phyloP scores from a whole-genome alignment of 2,797 vertebrate species.

The Paramormyrops hopkinsi region DNA sequence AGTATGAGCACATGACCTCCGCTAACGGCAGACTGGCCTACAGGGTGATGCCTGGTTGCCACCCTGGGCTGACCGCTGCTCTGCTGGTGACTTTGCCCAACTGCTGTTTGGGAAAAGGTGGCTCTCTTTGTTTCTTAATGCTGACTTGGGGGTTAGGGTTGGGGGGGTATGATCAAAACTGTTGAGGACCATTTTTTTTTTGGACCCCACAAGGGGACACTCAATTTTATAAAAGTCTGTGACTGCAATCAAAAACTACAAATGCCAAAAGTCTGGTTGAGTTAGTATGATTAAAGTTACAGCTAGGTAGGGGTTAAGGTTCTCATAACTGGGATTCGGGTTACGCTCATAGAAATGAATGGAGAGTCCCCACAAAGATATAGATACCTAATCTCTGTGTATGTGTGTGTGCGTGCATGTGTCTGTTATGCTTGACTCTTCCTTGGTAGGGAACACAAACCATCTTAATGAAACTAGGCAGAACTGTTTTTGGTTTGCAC shows the following conservation, averaged over 20 bases:
- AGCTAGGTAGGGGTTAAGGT: neutral
- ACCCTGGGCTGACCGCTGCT: neutral
- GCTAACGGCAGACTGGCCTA: neutral
- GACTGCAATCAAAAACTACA: neutral
- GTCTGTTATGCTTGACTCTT: neutral
- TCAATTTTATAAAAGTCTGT: neutral
- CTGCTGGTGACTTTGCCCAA: neutral
- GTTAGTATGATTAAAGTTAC: neutral
- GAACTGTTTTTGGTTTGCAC: neutral
- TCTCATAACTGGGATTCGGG: neutral
- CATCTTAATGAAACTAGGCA: neutral
- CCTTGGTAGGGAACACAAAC: neutral
- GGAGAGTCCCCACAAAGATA: neutral
- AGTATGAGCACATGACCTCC: neutral
- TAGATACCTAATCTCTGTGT: neutral
- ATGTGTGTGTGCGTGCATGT: neutral
- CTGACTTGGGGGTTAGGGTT: neutral
- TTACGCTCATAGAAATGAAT: neutral
- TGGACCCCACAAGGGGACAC: neutral
- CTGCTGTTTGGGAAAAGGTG: neutral
- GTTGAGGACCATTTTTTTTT: neutral
- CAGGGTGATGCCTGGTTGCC: neutral
- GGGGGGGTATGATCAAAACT: neutral
- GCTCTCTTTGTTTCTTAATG: neutral
- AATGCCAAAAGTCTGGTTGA: neutral